Conservation (phyloP, 2,113 vertebrate species). For the Pionites leucogaster region DNA sequence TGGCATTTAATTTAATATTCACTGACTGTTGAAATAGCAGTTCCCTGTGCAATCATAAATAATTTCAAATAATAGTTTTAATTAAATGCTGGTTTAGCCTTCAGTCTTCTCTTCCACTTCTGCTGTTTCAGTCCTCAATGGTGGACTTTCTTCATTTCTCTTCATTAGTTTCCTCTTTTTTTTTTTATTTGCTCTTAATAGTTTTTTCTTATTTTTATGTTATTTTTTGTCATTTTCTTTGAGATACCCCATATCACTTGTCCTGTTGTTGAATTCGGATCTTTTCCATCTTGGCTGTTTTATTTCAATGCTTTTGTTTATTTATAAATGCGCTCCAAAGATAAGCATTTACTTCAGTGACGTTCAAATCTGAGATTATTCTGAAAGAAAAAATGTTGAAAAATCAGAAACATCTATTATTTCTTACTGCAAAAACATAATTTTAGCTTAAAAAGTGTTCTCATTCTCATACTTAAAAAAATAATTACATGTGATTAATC, state of each 20-base stretch:
- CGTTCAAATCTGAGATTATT: neutral
- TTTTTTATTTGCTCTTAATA: neutral
- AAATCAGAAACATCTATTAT: neutral
- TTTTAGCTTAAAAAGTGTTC: neutral
- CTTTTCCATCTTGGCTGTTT: neutral
- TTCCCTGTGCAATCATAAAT: neutral
- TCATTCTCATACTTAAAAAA: neutral
- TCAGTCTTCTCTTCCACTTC: neutral
- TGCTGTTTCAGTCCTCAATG: neutral
- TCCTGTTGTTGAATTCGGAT: neutral
- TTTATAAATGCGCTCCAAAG: neutral
- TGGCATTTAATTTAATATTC: neutral
- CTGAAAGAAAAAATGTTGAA: neutral
- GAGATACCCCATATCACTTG: neutral
- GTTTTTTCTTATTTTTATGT: neutral
- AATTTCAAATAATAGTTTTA: slow-evolving; percentile 33
- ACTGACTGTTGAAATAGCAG: neutral
- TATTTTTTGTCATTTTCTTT: neutral
- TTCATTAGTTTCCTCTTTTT: neutral
- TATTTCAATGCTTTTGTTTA: neutral
- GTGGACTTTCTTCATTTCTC: neutral
- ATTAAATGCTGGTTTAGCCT: neutral
- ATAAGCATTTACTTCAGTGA: neutral
- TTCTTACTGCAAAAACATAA: neutral
- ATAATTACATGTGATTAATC: neutral